A percentile compares a stretch with the other conserved stretches of the same genome.
Evolutionary conservation across 2,888 invertebrate genomes (phyloP).

Genomic region (Leptinotarsa peninsularis): DNA sequence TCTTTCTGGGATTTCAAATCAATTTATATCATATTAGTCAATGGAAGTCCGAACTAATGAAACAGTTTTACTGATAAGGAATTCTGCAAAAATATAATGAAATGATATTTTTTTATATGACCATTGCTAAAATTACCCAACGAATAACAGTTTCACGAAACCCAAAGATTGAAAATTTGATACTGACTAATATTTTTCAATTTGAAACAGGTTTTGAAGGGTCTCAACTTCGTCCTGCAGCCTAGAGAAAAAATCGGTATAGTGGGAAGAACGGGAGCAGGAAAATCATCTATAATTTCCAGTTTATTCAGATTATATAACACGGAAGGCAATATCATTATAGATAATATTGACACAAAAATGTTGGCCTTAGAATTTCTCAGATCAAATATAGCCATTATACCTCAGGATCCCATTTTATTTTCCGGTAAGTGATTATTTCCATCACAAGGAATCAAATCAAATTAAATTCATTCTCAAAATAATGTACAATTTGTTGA

Average conservation of each 20-base stretch:
- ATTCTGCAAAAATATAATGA: too few relatives aligned
- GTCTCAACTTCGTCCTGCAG: conserved; percentile 70
- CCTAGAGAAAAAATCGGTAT: conserved; percentile 80
- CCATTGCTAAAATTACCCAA: too few relatives aligned
- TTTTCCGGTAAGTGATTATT: conserved; percentile 66
- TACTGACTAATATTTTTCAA: too few relatives aligned
- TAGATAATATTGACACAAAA: conserved; percentile 81
- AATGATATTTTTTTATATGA: too few relatives aligned
- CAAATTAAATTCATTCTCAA: too few relatives aligned
- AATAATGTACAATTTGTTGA: too few relatives aligned
- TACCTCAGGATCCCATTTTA: conserved; percentile 87
- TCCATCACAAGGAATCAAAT: background rate
- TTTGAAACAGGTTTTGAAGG: conserved; percentile 36
- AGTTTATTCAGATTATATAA: conserved; percentile 85
- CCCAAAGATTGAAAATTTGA: too few relatives aligned
- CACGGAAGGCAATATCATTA: conserved; percentile 80
- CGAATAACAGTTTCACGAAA: too few relatives aligned
- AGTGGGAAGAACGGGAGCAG: conserved; percentile 86
- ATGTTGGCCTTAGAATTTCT: conserved; percentile 79
- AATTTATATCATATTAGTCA: too few relatives aligned
- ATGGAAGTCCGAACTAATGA: too few relatives aligned
- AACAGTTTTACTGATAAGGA: too few relatives aligned
- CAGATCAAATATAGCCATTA: conserved; percentile 83
- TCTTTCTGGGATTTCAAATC: too few relatives aligned
- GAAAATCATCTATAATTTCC: conserved; percentile 80